Evolutionary conservation across 2,113 vertebrate genomes (phyloP).

Genomic region (Bufo gargarizans): DNA sequence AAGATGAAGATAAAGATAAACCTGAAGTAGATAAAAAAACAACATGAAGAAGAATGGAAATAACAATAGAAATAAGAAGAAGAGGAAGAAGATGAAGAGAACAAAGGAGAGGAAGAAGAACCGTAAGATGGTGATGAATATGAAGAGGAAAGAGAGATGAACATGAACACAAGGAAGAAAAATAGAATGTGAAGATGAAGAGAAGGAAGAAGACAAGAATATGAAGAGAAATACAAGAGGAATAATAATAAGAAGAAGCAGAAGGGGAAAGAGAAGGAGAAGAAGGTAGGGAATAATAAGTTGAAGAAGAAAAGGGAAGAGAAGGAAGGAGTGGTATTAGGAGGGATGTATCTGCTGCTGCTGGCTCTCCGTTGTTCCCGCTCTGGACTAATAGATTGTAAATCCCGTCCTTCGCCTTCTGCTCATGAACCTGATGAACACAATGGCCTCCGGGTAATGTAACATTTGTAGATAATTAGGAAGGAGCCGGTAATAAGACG

Average conservation of each 20-base stretch:
- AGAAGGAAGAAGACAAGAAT: not conserved
- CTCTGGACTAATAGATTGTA: not conserved
- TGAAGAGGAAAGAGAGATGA: not conserved
- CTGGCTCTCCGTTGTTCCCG: not conserved
- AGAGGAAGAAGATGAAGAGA: not conserved
- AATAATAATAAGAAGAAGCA: not conserved
- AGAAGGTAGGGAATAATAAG: too few relatives aligned
- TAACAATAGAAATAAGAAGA: too few relatives aligned
- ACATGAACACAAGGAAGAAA: not conserved
- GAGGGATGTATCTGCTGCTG: too few relatives aligned
- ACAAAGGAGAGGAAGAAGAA: not conserved
- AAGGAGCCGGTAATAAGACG: not conserved
- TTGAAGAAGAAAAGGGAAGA: too few relatives aligned
- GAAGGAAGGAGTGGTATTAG: too few relatives aligned
- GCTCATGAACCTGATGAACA: not conserved
- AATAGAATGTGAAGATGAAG: not conserved
- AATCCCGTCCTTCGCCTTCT: not conserved
- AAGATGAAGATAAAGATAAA: not conserved
- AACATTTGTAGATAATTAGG: slow-evolving; percentile 11
- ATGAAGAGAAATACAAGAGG: too few relatives aligned
- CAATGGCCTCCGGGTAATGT: slow-evolving; percentile 3
- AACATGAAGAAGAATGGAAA: not conserved
- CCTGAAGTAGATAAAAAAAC: not conserved
- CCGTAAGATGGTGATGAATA: not conserved
- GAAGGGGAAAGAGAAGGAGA: not conserved